Conservation (phyloP, 1,140 invertebrate genomes). For the Apis cerana region DNA sequence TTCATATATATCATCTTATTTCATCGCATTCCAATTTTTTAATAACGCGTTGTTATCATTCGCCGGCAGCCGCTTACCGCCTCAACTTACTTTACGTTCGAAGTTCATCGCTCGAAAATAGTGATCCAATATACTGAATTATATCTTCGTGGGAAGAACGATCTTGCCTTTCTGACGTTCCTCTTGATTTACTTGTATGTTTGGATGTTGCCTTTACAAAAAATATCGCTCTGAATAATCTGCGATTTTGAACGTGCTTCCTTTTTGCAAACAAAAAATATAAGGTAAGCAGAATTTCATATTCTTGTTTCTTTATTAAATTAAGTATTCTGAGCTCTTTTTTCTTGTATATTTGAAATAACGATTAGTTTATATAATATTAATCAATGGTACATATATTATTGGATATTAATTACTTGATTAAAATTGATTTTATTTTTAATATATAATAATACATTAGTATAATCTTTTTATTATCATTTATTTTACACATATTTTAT, state of each 20-base stretch:
- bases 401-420: not conserved
- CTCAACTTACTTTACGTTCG: constrained; percentile 5
- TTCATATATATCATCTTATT: not conserved
- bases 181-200: not conserved
- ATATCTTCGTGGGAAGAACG: constrained; percentile 31
- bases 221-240: not conserved
- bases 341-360: not conserved
- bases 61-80: constrained; percentile 31
- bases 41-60: constrained; percentile 47
- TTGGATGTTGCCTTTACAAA: constrained; percentile 5
- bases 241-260: constrained; percentile 22
- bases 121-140: constrained; percentile 5
- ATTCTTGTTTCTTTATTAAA: not conserved
- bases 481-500: not conserved
- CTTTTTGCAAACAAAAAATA: not conserved
- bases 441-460: not conserved
- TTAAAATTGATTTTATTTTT: not conserved
- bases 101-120: constrained; percentile 15
- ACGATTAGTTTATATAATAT: not conserved
- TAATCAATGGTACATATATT: not conserved
- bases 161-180: constrained; percentile 15
- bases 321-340: not conserved
- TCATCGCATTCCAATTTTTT: constrained; percentile 16
- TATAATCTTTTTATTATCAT: not conserved
- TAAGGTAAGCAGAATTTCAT: constrained; percentile 11